Evolutionary conservation across 2,888 invertebrate species (phyloP), one percentile per base, ranked within the genome.

Genomic region (Bembecia ichneumoniformis): DNA sequence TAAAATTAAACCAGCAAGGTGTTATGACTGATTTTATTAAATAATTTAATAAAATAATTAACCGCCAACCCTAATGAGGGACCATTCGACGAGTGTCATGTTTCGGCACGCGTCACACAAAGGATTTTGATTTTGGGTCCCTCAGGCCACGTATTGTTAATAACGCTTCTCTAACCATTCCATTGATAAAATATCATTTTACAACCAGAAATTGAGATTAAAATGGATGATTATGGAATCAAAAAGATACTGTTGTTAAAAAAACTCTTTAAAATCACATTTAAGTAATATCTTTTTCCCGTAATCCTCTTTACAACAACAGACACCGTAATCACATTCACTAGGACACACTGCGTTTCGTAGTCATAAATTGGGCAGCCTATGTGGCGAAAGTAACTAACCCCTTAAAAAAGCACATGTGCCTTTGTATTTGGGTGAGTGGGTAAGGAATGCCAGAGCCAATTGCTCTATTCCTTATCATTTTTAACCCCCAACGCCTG

Each of bases 41-140:
- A 13, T 40, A 3, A 51, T 50, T 55, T 52, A 52, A 47, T 48
- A 46, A 46, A 48, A 71, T 71, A 74, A 76, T 77, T 70, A 71
- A 68, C 60, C 63, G 58, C 61, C 65, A 67, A 65, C 66, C 71
- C 64, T 76, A 77, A 82, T 79, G 74, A 77, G 74, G 78, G 79
- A 68, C 58, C 63, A 58, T 55, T 59, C 62, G 68, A 28, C 28
- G 28, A 28, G 84, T 77, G 73, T 84, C 78, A 62, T 65, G 62
- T 86, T 82, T 66, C 84, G 68, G 61, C 77, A 75, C 76, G 75
- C 75, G 74, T 59, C 73, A 58, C 59, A 71, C 71, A 71, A 77
- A 64, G 62, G 71, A 66, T 61, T 64, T 63, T 56, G 59, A 63
- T 68, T 73, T 71, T 66, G 61, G 72, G 68, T 59, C 72, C 75